Conservation (phyloP, 2,113 vertebrate species). For the Festucalex cinctus region DNA sequence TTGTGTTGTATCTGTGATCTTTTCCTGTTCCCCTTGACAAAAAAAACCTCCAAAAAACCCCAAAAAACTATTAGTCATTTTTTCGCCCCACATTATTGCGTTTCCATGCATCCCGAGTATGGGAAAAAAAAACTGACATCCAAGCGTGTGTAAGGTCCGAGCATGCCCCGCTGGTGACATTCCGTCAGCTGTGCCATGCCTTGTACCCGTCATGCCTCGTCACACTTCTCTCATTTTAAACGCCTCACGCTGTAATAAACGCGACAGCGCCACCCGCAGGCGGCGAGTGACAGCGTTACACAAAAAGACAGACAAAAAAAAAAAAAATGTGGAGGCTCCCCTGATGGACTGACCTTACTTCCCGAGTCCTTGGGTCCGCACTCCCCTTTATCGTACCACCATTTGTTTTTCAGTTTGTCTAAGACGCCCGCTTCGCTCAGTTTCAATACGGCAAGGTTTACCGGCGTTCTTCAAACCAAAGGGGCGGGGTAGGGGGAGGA, state of each 20-base stretch:
- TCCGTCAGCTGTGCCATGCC: constrained; percentile 25
- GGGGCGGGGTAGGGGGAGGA: constrained; percentile 54
- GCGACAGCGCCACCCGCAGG: constrained; percentile 34
- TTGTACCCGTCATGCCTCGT: constrained; percentile 38
- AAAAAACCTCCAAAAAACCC: no score
- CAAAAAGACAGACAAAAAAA: constrained; percentile 74
- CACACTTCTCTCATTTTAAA: neutral
- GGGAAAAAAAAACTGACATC: neutral
- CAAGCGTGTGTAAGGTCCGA: constrained; percentile 22
- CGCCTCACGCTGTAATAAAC: constrained; percentile 44
- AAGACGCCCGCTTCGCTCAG: constrained; percentile 99
- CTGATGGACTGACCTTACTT: constrained; percentile 99
- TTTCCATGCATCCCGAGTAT: no score
- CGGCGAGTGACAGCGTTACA: constrained; percentile 35
- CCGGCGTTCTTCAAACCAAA: constrained; percentile 91
- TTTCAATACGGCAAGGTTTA: constrained; percentile 99
- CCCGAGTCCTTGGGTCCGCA: constrained; percentile 99
- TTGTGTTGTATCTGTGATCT: no score
- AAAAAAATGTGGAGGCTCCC: constrained; percentile 72
- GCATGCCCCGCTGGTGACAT: constrained; percentile 35
- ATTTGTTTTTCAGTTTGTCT: constrained; percentile 99
- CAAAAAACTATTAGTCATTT: no score
- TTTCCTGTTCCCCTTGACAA: no score
- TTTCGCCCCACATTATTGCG: no score
- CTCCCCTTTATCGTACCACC: constrained; percentile 99